Evolutionary conservation across 2,797 vertebrate species (phyloP).

Genomic region (Centropyge bicolor): DNA sequence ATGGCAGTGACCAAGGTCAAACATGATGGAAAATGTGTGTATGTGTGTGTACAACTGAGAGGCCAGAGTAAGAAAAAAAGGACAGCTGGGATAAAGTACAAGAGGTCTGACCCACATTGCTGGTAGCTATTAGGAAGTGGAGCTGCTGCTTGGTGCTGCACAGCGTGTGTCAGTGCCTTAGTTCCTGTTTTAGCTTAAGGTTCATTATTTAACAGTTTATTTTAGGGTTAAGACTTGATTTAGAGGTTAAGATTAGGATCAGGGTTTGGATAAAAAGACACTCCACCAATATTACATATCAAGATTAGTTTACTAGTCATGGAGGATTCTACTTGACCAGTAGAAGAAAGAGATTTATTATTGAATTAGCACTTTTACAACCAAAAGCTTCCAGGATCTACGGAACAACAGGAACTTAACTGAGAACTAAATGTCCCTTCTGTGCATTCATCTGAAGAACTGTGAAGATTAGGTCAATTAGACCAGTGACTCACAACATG

Average conservation of each 20-base stretch:
- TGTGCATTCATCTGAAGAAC: not conserved
- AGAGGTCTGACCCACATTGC: conserved; percentile 41
- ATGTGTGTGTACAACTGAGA: conserved; percentile 1
- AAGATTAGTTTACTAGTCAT: not conserved
- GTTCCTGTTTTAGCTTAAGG: not conserved
- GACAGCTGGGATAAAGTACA: conserved; percentile 36
- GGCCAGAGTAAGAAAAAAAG: conserved; percentile 12
- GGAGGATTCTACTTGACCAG: not conserved
- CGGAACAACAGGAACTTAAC: not conserved
- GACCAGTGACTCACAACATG: not conserved
- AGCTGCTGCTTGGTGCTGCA: conserved; percentile 3
- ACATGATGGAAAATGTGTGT: conserved; percentile 13
- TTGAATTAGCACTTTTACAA: not conserved
- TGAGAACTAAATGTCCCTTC: not conserved
- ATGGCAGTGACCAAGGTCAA: conserved; percentile 38
- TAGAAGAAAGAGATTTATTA: too few species aligned
- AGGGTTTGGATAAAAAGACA: not conserved
- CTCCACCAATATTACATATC: not conserved
- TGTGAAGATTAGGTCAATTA: not conserved
- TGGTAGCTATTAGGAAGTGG: conserved; percentile 7
- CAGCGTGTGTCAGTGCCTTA: not conserved
- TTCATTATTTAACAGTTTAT: conserved; percentile 3
- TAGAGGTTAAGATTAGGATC: not conserved
- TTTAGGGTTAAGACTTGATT: not conserved
- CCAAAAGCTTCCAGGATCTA: not conserved